Conservation (phyloP, 2,888 invertebrate genomes). For the Troilus luridus region DNA sequence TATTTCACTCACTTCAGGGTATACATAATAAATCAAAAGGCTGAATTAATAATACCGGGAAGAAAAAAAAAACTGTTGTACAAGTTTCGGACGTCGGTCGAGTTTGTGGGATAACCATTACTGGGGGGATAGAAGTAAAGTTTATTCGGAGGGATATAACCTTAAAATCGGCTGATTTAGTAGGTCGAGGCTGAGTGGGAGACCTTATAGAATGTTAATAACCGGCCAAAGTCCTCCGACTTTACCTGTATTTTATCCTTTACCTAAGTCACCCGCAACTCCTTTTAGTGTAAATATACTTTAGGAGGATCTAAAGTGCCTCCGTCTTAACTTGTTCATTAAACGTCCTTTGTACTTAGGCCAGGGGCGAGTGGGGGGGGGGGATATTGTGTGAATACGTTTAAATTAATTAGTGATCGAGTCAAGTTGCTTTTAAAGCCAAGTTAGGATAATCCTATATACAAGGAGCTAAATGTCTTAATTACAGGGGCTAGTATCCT, state of each 20-base stretch:
- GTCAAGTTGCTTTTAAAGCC: conserved; percentile 47
- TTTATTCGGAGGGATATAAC: conserved; percentile 32
- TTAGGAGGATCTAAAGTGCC: conserved; percentile 54
- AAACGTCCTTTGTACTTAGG: conserved; percentile 55
- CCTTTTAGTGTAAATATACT: conserved; percentile 58
- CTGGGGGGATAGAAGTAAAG: conserved; percentile 28
- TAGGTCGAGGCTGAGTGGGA: neutral
- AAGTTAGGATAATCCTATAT: conserved; percentile 51
- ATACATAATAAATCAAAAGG: neutral
- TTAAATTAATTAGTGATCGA: conserved; percentile 57
- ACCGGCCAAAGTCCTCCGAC: neutral
- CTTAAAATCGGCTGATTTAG: conserved; percentile 50
- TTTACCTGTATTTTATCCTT: conserved; percentile 40
- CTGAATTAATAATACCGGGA: neutral
- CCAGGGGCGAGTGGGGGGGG: neutral
- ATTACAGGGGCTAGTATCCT: neutral
- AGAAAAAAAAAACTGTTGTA: neutral
- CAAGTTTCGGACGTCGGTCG: neutral
- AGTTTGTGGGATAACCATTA: conserved; percentile 31
- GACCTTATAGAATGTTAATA: conserved; percentile 57
- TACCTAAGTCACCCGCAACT: conserved; percentile 47
- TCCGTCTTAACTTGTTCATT: conserved; percentile 57
- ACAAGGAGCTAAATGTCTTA: conserved; percentile 26
- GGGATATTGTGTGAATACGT: conserved; percentile 47
- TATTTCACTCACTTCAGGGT: neutral